Evolutionary conservation across 2,113 vertebrate genomes (phyloP).

Genomic region (Cacatua alba): DNA sequence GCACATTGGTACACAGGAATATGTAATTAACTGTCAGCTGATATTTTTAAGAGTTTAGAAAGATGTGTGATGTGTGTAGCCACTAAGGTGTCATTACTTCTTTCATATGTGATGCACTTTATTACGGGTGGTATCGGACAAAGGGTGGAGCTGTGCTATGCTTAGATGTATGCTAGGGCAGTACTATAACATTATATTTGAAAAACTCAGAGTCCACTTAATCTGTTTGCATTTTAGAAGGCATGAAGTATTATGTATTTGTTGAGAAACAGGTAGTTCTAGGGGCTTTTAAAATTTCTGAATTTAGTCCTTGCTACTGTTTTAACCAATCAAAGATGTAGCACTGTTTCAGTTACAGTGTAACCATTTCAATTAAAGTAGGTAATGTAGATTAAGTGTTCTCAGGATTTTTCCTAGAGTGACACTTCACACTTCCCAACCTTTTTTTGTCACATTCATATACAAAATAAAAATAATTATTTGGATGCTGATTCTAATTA

Average conservation of each 20-base stretch:
- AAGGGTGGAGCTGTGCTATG: constrained; percentile 12
- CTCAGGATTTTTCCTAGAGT: constrained; percentile 2
- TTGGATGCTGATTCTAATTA: background rate
- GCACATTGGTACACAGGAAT: background rate
- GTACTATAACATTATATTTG: background rate
- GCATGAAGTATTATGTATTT: background rate
- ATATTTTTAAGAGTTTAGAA: background rate
- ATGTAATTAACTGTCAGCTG: background rate
- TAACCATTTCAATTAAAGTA: background rate
- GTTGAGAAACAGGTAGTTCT: background rate
- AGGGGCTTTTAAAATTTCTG: constrained; percentile 15
- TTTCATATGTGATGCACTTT: background rate
- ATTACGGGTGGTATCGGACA: background rate
- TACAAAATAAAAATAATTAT: background rate
- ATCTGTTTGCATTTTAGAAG: background rate
- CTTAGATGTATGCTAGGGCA: background rate
- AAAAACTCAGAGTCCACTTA: background rate
- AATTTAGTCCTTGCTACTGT: constrained; percentile 10
- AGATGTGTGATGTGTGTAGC: background rate
- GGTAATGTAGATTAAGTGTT: background rate
- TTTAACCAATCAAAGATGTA: background rate
- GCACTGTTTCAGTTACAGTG: background rate
- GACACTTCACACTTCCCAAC: background rate
- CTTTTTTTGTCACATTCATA: background rate
- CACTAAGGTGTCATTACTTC: background rate